A percentile compares a stretch with the other conserved stretches of the same genome.
These are phyloP conservation scores for Melipona quadrifasciata DNA, from an alignment of 1,140 invertebrate genomes.

Conservation along the genomic window DNA sequence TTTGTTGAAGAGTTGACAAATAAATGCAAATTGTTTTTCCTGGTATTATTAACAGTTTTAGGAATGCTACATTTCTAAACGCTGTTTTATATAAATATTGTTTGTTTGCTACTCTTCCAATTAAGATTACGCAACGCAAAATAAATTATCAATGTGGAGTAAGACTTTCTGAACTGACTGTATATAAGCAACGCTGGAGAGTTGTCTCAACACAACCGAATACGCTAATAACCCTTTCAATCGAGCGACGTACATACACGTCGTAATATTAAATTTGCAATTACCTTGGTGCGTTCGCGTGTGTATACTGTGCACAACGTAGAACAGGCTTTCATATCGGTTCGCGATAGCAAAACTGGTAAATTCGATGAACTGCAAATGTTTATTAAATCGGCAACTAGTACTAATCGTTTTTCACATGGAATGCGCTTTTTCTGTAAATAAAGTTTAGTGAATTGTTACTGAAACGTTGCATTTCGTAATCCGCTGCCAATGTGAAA, in stretches of 20 bases:
- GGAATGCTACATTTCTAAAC: no score
- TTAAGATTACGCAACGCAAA: no score
- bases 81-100: no score
- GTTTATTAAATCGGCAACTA: constrained; percentile 9
- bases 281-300: constrained; percentile 14
- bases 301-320: not conserved
- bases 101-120: no score
- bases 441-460: not conserved
- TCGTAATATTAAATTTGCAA: constrained; percentile 33
- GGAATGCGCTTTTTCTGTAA: not conserved
- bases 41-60: no score
- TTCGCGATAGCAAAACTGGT: not conserved
- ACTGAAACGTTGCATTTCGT: not conserved
- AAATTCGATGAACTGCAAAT: constrained; percentile 10
- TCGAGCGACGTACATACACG: not conserved
- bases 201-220: not conserved
- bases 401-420: not conserved
- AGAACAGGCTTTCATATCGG: not conserved
- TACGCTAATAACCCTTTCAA: constrained; percentile 26
- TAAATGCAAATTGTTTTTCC: no score
- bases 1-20: no score
- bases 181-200: no score
- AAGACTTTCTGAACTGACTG: no score
- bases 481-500: not conserved
- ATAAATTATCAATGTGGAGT: no score